Evolutionary conservation across 2,797 vertebrate species (phyloP).

Genomic region (Mycteria americana): DNA sequence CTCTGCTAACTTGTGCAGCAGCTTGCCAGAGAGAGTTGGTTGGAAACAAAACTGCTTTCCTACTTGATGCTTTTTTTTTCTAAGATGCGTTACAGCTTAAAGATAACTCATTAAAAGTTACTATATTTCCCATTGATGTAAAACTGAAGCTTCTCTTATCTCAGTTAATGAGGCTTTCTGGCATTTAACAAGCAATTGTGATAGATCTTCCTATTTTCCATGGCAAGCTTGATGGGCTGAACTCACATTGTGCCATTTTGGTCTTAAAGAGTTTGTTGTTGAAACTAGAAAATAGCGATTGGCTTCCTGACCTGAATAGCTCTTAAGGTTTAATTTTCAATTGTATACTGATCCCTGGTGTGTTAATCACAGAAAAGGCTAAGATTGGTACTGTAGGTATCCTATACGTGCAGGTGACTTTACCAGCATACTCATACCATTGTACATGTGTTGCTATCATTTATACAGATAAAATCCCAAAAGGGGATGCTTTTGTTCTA

Average conservation of each 20-base stretch:
- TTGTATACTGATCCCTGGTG: background rate
- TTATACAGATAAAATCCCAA: conserved; percentile 8
- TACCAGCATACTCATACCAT: background rate
- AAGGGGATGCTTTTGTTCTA: background rate
- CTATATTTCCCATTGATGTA: background rate
- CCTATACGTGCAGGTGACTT: background rate
- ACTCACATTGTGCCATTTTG: background rate
- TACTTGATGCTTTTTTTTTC: background rate
- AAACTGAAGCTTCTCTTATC: background rate
- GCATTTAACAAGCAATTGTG: background rate
- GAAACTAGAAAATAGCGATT: background rate
- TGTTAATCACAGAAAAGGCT: background rate
- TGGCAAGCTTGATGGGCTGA: background rate
- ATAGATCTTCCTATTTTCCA: background rate
- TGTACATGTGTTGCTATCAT: background rate
- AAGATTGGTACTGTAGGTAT: background rate
- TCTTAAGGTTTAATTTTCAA: background rate
- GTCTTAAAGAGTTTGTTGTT: background rate
- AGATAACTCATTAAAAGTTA: background rate
- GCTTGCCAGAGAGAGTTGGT: conserved; percentile 44
- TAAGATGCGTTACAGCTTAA: background rate
- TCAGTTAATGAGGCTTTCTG: background rate
- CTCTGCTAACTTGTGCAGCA: conserved; percentile 38
- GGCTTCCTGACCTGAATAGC: background rate
- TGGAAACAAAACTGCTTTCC: conserved; percentile 22